phyloP scores from a whole-genome alignment of 2,113 vertebrate species.

The Athene noctua region DNA sequence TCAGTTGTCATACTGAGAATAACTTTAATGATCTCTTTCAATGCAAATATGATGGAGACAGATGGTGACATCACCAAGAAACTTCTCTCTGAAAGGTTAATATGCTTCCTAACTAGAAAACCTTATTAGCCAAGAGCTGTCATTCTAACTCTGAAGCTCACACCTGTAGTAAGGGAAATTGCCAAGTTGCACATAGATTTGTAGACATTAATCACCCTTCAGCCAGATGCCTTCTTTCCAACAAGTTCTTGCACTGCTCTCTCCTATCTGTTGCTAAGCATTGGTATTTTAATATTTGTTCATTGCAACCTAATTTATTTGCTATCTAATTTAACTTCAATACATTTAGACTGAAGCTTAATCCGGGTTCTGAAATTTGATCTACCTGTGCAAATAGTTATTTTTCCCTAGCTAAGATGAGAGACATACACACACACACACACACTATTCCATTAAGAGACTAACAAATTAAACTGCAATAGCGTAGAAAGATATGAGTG shows the following conservation, averaged over 20 bases:
- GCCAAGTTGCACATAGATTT: background rate
- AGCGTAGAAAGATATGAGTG: background rate
- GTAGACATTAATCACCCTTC: background rate
- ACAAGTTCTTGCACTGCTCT: background rate
- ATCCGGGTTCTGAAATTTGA: background rate
- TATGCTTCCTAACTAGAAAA: background rate
- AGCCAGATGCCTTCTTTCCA: background rate
- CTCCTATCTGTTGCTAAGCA: background rate
- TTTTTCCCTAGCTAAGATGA: background rate
- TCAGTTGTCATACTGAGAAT: background rate
- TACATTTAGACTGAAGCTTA: background rate
- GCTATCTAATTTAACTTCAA: background rate
- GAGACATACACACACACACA: no score
- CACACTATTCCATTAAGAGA: background rate
- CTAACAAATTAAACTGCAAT: background rate
- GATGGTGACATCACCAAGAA: conserved; percentile 6
- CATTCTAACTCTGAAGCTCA: background rate
- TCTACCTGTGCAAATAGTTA: background rate
- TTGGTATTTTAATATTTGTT: background rate
- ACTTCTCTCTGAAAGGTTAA: conserved; percentile 35
- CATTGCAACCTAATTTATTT: background rate
- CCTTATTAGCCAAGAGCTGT: conserved; percentile 1
- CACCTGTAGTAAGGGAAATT: background rate
- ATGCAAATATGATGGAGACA: background rate
- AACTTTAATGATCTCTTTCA: background rate